Evolutionary conservation across 2,888 invertebrate species (phyloP).

Genomic region (Timema cristinae): DNA sequence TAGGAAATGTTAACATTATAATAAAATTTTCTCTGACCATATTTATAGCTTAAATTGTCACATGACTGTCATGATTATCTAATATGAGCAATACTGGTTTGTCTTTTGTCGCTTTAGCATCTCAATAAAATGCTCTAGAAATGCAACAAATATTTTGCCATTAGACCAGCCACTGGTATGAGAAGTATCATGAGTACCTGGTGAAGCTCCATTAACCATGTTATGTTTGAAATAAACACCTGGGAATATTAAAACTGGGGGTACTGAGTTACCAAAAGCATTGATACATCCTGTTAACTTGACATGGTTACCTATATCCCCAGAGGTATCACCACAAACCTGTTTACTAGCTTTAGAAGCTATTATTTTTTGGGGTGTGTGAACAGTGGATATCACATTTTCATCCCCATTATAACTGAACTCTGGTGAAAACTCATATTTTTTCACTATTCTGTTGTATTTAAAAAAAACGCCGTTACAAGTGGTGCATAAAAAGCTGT

Average conservation of each 20-base stretch:
- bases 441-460: too few species aligned
- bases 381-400: too few species aligned
- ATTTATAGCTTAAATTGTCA: conserved; percentile 24
- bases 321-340: not conserved
- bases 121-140: conserved; percentile 28
- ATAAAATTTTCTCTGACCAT: conserved; percentile 37
- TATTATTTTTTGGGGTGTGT: not conserved
- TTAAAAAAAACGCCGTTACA: not conserved
- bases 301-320: not conserved
- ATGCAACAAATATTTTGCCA: conserved; percentile 22
- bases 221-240: not conserved
- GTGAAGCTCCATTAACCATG: conserved; percentile 26
- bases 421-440: too few species aligned
- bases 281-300: not conserved
- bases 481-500: not conserved
- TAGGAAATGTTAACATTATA: conserved; percentile 29
- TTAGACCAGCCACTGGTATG: conserved; percentile 28
- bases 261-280: conserved; percentile 1
- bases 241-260: conserved; percentile 8
- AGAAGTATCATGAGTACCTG: conserved; percentile 28
- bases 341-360: conserved; percentile 2
- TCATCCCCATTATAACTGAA: too few species aligned
- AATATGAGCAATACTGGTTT: conserved; percentile 20
- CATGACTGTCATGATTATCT: conserved; percentile 29
- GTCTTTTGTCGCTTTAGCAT: not conserved